A percentile compares a stretch with the other conserved stretches of the same genome.
Conservation (phyloP, 2,888 invertebrate species). For the Microctonus aethiopoides region DNA sequence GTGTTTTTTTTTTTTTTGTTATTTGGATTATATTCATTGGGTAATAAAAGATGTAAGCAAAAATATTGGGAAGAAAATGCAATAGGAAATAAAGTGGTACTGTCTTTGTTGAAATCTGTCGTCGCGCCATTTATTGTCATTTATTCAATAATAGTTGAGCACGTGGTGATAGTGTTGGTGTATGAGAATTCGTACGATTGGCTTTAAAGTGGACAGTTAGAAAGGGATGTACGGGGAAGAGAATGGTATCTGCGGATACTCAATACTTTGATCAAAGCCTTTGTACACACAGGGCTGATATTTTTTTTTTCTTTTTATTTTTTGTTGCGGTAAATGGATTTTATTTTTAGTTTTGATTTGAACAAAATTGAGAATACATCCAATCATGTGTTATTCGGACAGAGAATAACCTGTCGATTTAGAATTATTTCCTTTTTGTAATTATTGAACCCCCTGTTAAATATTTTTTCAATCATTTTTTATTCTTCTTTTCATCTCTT, state of each 20-base stretch:
- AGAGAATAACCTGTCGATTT: too few relatives aligned
- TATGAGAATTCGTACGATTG: not conserved
- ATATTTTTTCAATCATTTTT: not conserved
- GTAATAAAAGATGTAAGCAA: conserved; percentile 7
- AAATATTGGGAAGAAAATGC: conserved; percentile 17
- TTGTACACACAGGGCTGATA: conserved; percentile 1
- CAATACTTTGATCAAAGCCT: conserved; percentile 39
- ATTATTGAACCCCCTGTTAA: too few relatives aligned
- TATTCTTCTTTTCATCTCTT: not conserved
- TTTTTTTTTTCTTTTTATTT: conserved; percentile 2
- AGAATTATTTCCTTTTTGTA: too few relatives aligned
- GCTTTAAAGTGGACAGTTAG: not conserved
- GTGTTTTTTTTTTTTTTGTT: not conserved
- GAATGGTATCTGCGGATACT: conserved; percentile 20
- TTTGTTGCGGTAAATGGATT: conserved; percentile 16
- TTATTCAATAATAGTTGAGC: conserved; percentile 54
- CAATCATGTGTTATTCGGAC: not conserved
- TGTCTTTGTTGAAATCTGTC: conserved; percentile 56
- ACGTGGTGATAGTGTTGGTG: not conserved
- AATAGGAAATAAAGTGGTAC: conserved; percentile 59
- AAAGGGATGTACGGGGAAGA: not conserved
- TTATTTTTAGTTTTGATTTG: conserved; percentile 13
- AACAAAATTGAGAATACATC: too few relatives aligned
- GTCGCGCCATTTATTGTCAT: conserved; percentile 59
- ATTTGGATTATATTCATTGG: not conserved